phyloP scores from a whole-genome alignment of 2,888 invertebrate genomes.

The Pocota personata region DNA sequence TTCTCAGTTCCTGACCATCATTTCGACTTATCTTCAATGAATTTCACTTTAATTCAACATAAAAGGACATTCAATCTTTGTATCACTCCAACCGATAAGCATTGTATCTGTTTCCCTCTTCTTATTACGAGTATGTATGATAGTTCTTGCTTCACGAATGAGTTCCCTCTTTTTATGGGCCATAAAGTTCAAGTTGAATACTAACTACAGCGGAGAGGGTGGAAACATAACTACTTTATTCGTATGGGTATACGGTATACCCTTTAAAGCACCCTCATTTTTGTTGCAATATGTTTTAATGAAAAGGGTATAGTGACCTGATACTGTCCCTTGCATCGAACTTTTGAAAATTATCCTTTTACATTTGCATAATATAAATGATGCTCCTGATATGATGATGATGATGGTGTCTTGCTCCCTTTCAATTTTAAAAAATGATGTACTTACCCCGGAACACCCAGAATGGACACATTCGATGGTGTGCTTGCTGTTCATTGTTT shows the following conservation, averaged over 20 bases:
- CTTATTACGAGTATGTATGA: neutral
- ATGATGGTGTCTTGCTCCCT: conserved; percentile 9
- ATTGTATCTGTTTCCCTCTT: conserved; percentile 30
- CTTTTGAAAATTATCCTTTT: conserved; percentile 28
- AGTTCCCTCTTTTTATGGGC: conserved; percentile 22
- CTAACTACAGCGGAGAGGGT: conserved; percentile 22
- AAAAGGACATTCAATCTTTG: conserved; percentile 51
- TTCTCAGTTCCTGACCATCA: neutral
- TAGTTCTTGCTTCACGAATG: neutral
- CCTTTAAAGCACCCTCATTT: conserved; percentile 11
- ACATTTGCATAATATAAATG: conserved; percentile 51
- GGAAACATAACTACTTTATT: neutral
- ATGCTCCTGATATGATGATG: neutral
- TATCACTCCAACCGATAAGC: conserved; percentile 49
- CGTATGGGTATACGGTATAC: neutral
- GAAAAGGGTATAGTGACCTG: conserved; percentile 52
- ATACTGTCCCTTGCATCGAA: conserved; percentile 37
- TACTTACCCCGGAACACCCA: conserved; percentile 15
- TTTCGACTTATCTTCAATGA: conserved; percentile 17
- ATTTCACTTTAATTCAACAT: conserved; percentile 37
- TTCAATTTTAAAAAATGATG: conserved; percentile 50
- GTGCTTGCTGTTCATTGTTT: conserved; percentile 37
- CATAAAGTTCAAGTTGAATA: conserved; percentile 53
- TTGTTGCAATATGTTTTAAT: conserved; percentile 43
- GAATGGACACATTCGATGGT: conserved; percentile 18